These are phyloP conservation scores for Diaphora mendica DNA, from an alignment of 2,888 invertebrate species.

Conservation along the genomic window DNA sequence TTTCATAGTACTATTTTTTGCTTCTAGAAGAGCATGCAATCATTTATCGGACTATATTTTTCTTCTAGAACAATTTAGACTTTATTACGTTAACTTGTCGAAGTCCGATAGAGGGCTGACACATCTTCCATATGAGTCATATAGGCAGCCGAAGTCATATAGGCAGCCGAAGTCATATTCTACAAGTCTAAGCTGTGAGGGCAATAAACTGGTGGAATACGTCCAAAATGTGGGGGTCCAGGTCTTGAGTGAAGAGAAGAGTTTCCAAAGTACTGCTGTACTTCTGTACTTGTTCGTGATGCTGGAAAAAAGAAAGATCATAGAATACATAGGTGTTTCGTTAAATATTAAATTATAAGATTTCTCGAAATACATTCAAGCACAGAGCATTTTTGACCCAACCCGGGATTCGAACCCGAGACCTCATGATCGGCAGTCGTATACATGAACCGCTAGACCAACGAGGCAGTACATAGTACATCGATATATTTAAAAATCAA, in stretches of 20 bases:
- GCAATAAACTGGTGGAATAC: slow-evolving; percentile 99
- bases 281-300: slow-evolving; percentile 98
- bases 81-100: not conserved
- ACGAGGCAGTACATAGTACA: too few species aligned
- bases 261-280: slow-evolving; percentile 98
- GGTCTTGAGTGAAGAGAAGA: slow-evolving; percentile 97
- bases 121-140: not conserved
- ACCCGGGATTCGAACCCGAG: too few species aligned
- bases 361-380: not conserved
- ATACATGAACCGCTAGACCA: too few species aligned
- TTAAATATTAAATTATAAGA: not conserved
- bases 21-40: too few species aligned
- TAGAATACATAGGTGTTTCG: not conserved
- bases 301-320: slow-evolving; percentile 87
- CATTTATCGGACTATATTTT: not conserved
- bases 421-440: too few species aligned
- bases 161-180: not conserved
- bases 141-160: too few species aligned
- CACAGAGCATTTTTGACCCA: not conserved
- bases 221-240: slow-evolving; percentile 98
- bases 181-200: slow-evolving; percentile 85
- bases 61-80: not conserved
- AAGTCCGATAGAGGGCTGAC: not conserved
- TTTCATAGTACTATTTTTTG: not conserved
- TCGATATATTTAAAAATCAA: too few species aligned